Evolutionary conservation across 2,113 vertebrate species (phyloP).

Genomic region (Daboia siamensis): DNA sequence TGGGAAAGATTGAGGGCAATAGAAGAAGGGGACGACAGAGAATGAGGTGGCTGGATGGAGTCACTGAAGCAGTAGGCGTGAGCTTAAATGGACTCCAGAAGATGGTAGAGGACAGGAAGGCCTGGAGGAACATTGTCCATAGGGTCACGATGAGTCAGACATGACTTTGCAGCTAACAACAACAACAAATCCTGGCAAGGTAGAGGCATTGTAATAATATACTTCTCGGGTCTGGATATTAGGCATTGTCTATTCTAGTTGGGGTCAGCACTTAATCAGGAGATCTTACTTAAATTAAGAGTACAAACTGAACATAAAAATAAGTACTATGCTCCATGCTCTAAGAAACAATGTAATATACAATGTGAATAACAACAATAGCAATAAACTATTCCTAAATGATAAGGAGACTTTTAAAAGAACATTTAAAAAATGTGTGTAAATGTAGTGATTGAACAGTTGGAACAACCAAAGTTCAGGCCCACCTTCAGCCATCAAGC

Average conservation of each 20-base stretch:
- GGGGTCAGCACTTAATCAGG: neutral
- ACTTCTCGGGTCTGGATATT: neutral
- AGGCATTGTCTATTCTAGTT: neutral
- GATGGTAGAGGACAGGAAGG: too few species aligned
- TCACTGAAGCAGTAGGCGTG: too few species aligned
- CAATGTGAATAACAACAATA: neutral
- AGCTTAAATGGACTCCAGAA: too few species aligned
- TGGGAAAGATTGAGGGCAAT: too few species aligned
- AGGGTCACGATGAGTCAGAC: too few species aligned
- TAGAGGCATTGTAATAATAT: too few species aligned
- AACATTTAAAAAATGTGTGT: neutral
- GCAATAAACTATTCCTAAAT: neutral
- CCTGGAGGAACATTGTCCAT: too few species aligned
- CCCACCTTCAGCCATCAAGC: neutral
- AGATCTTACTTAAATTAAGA: neutral
- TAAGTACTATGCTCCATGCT: neutral
- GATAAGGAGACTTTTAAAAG: neutral
- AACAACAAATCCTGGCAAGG: too few species aligned
- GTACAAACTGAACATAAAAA: neutral
- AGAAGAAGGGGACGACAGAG: too few species aligned
- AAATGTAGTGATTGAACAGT: neutral
- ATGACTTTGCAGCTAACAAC: too few species aligned
- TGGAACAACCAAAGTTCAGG: neutral
- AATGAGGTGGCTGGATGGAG: too few species aligned
- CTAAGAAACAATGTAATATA: neutral